Evolutionary conservation across 2,888 invertebrate genomes (phyloP).

Genomic region (Stenchaetothrips biformis): DNA sequence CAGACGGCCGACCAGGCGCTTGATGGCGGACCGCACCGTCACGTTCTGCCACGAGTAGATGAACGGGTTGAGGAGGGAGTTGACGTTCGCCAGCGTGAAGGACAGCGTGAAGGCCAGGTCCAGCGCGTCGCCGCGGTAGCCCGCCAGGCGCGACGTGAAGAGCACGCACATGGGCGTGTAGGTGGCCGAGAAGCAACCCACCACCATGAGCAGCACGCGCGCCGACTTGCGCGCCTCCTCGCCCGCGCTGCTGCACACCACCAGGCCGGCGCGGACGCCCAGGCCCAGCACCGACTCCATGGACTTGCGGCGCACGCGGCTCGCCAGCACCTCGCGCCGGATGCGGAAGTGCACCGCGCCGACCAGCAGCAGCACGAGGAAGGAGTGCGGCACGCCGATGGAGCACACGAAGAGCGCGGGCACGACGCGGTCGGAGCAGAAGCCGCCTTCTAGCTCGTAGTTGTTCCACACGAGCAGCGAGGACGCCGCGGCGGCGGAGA

Average conservation of each 20-base stretch:
- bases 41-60: slow-evolving; percentile 34
- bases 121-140: background rate
- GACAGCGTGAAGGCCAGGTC: slow-evolving; percentile 31
- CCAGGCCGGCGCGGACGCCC: background rate
- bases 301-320: slow-evolving; percentile 14
- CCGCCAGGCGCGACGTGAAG: slow-evolving; percentile 28
- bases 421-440: slow-evolving; percentile 30
- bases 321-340: slow-evolving; percentile 29
- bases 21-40: slow-evolving; percentile 28
- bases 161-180: slow-evolving; percentile 32
- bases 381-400: slow-evolving; percentile 28
- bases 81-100: slow-evolving; percentile 32
- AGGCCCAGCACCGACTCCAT: background rate
- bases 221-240: slow-evolving; percentile 31
- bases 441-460: slow-evolving; percentile 27
- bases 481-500: slow-evolving; percentile 22
- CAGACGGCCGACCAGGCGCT: slow-evolving; percentile 18
- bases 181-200: slow-evolving; percentile 29
- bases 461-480: slow-evolving; percentile 33
- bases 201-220: slow-evolving; percentile 30
- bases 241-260: background rate
- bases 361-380: slow-evolving; percentile 28
- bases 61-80: slow-evolving; percentile 33
- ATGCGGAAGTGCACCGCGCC: slow-evolving; percentile 29
- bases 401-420: slow-evolving; percentile 27